Conservation (phyloP, 2,888 invertebrate genomes). For the Metallyticus violacea region DNA sequence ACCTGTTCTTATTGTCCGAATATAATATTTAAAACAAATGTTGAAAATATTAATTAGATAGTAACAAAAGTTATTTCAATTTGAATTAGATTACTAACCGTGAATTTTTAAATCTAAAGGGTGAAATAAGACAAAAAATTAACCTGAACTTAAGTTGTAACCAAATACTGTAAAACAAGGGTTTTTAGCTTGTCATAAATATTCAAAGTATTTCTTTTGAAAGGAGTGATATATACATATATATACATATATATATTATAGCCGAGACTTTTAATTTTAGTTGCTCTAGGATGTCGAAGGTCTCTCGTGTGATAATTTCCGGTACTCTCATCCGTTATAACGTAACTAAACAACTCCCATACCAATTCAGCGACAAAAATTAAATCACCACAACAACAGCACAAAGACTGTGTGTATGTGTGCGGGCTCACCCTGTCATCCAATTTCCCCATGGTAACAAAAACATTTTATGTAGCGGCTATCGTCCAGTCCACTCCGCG, state of each 20-base stretch:
- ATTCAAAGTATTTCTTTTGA: no score
- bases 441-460: background rate
- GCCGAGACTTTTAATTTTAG: background rate
- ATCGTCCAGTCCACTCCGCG: background rate
- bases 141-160: no score
- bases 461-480: background rate
- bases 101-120: no score
- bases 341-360: background rate
- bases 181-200: no score
- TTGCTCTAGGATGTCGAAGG: background rate
- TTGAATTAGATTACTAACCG: no score
- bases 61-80: no score
- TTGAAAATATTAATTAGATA: no score
- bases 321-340: background rate
- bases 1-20: no score
- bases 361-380: background rate
- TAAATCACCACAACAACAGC: background rate
- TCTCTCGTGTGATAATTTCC: background rate
- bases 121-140: no score
- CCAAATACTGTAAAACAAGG: no score
- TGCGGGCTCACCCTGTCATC: background rate
- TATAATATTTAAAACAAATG: no score
- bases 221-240: no score
- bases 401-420: background rate
- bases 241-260: background rate